Evolutionary conservation across 2,113 vertebrate species (phyloP).

Genomic region (Dicaeum eximium): DNA sequence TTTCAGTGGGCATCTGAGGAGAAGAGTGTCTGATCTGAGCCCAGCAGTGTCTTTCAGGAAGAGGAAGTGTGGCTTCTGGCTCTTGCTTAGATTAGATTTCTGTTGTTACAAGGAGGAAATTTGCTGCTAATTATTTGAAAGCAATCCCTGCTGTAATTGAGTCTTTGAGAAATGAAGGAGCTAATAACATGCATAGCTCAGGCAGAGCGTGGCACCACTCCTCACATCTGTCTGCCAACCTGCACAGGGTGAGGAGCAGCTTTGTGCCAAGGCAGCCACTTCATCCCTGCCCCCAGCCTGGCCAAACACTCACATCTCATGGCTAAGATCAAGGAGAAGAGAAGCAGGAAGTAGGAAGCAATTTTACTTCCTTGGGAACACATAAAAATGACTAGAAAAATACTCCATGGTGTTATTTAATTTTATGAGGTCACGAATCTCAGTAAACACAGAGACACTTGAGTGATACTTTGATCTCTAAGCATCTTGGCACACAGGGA

Average conservation of each 20-base stretch:
- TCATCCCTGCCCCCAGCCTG: background rate
- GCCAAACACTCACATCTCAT: background rate
- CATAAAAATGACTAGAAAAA: background rate
- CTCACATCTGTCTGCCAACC: background rate
- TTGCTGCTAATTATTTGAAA: slow-evolving; percentile 10
- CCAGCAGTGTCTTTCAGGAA: background rate
- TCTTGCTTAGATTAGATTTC: background rate
- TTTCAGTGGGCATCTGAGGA: background rate
- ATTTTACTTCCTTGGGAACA: background rate
- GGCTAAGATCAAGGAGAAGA: background rate
- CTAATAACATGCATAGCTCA: background rate
- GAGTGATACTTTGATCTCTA: background rate
- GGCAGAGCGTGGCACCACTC: background rate
- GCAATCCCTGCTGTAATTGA: background rate
- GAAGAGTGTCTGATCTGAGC: background rate
- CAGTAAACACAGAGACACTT: background rate
- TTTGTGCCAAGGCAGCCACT: background rate
- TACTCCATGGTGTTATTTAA: background rate
- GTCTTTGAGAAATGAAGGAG: background rate
- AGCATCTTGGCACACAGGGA: background rate
- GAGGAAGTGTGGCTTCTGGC: background rate
- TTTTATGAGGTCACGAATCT: background rate
- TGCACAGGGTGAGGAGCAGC: background rate
- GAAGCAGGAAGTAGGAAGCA: background rate
- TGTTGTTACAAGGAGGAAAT: background rate